Evolutionary conservation across 2,797 vertebrate species (phyloP), one percentile per base, ranked within the genome.

Genomic region (Amblyopsis hoosieri): DNA sequence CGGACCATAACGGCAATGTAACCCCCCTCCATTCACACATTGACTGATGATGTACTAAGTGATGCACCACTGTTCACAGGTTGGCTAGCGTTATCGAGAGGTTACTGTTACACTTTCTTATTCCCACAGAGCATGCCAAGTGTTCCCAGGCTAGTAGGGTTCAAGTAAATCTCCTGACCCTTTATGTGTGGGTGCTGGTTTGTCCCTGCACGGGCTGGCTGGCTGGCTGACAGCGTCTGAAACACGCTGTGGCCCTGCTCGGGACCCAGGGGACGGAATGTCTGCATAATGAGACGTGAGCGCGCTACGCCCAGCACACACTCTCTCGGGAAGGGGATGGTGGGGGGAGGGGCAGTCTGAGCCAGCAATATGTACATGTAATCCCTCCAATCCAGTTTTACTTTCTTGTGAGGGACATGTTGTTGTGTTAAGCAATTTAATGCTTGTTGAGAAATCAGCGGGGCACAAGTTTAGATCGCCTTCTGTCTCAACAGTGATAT

Each of bases 331-430:
- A 60, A 59, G 64, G 45, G 23, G 23, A 23, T 3, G 23, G 23
- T 23, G 23, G 23, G 23, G 23, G 23, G 23, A 23, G 23, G 23
- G 23, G 0, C 23, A 23, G 23, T 3, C 23, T 23, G 23, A 23
- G 60, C 17, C 8, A 76, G 42, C 67, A 63, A 13, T 74, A 66
- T 66, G 67, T 62, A 3, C 23, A 23, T 66, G 19, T 67, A 60
- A 45, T 62, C 52, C 61, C 57, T 76, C 67, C 67, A 12, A 55
- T 48, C 64, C 11, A 49, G 19, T 61, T 58, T 70, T 9, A 37
- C 6, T 72, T 67, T 74, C 3, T 15, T 57, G 19, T 12, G 33
- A 60, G 65, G 51, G 52, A 61, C 72, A 48, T 76, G 54, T 23
- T 23, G 19, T 23, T 3, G 23, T 79, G 50, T 66, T 62, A 69